Conservation (phyloP, 30 jellyfish, hydroid and myxozoan genomes). For the Hydractinia echinata region DNA sequence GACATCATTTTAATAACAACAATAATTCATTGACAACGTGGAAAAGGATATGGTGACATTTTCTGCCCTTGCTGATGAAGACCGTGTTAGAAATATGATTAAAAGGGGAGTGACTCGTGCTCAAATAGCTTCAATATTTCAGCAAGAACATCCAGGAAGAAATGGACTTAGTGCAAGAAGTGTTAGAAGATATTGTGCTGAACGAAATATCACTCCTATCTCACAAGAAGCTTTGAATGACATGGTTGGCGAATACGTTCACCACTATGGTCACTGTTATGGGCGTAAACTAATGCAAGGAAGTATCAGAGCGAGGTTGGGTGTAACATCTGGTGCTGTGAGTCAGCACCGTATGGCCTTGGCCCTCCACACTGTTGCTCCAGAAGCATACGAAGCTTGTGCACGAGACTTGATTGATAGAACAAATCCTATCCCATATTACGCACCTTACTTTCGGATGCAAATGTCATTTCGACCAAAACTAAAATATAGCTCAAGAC, state of each 20-base stretch:
- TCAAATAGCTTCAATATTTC: neutral
- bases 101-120: neutral
- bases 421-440: constrained; percentile 22
- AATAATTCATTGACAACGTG: too few relatives aligned
- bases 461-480: constrained; percentile 11
- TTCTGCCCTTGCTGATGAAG: neutral
- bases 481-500: neutral
- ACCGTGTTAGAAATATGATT: neutral
- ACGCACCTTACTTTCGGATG: neutral
- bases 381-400: neutral
- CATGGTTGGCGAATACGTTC: neutral
- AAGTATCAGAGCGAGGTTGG: neutral
- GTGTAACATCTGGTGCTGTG: neutral
- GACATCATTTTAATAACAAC: too few relatives aligned
- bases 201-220: neutral
- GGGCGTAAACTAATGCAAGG: constrained; percentile 9
- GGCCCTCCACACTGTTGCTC: neutral
- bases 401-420: constrained; percentile 11
- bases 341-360: neutral
- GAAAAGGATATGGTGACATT: too few relatives aligned
- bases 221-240: neutral
- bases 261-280: constrained; percentile 6
- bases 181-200: neutral
- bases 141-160: neutral
- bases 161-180: constrained; percentile 15